Evolutionary conservation across 2,113 vertebrate genomes (phyloP).

Genomic region (Xenopus laevis): DNA sequence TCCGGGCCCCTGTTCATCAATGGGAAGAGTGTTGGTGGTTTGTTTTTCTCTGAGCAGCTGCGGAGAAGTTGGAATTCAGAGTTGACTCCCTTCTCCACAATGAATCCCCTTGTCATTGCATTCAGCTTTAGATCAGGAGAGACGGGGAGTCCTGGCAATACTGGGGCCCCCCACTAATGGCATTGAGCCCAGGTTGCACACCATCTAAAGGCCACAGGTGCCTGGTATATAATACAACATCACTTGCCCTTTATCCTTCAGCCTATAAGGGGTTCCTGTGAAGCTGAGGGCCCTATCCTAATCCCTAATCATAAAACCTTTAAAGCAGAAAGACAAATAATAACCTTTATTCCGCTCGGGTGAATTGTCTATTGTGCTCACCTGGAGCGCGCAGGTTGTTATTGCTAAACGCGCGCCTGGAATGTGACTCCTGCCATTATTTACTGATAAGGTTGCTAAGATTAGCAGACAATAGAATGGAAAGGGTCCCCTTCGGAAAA

Average conservation of each 20-base stretch:
- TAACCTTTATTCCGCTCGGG: neutral
- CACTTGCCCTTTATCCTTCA: no score
- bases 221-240: no score
- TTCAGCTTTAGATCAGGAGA: neutral
- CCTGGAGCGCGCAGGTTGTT: neutral
- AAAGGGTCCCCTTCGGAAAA: neutral
- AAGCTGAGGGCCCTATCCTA: no score
- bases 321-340: neutral
- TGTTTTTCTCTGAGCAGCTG: constrained; percentile 29
- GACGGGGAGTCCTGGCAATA: neutral
- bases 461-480: constrained; percentile 10
- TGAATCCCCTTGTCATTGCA: neutral
- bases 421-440: constrained; percentile 21
- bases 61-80: constrained; percentile 5
- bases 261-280: no score
- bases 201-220: no score
- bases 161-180: neutral
- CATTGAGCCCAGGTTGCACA: neutral
- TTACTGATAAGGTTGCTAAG: constrained; percentile 14
- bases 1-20: constrained; percentile 16
- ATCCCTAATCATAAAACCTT: no score
- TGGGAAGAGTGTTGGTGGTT: constrained; percentile 5
- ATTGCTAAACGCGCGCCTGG: neutral
- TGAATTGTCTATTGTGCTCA: neutral
- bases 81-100: neutral